Base-by-base conservation (phyloP, 2,113 vertebrate species). In the Misgurnus mizolepis region DNA sequence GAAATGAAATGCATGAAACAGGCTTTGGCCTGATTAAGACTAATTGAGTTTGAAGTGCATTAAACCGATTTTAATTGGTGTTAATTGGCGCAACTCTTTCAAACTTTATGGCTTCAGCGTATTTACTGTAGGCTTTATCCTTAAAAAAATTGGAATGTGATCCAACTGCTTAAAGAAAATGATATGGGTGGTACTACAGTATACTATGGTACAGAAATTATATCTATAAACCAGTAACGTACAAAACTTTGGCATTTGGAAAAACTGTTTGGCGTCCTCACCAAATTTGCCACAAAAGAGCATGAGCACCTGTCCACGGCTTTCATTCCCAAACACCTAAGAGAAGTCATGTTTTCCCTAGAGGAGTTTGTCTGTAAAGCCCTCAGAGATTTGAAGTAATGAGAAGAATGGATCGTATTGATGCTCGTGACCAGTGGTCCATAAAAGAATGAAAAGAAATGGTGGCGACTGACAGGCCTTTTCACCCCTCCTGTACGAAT, bases 371-470 rank as follows among this genome's bases (percentile, higher is more conserved):
- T 47, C 14, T 60, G 14, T 60, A 41, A 75, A 67, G 34, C 50
- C 43, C 22, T n/a, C 39, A 3, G 71, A 61, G 71, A 60, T 40
- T 7, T 0, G 56, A 39, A 1, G 71, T 74, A 74, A 74, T 74
- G 79, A 72, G 67, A 76, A 47, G 72, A 76, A 81, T 81, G 80
- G 73, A 68, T 68, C 55, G 65, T 68, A 67, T 61, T 60, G 45
- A 76, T 50, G 41, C 53, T 49, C 4, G 72, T 77, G 80, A 71
- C 66, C 80, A 10, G 40, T 11, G 58, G 80, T 77, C 56, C 78
- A 71, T 34, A 10, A 58, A 79, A 67, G n/a, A 79, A 71, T 71
- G 50, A 79, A 79, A 71, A 5, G 45, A 70, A 79, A 71, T 27
- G 39, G 45, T 50, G 66, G 53, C 40, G 8, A 71, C 39, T 47